Conservation (phyloP, 2,113 vertebrate species). For the Chaenocephalus aceratus region DNA sequence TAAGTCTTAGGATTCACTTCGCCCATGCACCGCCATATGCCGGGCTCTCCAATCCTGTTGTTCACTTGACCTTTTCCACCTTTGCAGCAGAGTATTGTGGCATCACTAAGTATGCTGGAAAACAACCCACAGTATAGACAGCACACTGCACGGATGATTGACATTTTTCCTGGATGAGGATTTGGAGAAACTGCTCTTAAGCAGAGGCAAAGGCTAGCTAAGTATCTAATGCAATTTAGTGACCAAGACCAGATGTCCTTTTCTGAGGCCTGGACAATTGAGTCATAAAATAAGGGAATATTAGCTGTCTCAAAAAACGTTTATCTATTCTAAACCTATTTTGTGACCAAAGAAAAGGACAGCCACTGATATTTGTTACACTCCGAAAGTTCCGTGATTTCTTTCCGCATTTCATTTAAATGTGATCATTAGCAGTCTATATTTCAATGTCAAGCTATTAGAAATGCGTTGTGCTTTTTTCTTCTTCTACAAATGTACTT, state of each 20-base stretch:
- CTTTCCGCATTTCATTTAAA: neutral
- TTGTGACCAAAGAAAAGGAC: constrained; percentile 37
- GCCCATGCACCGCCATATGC: constrained; percentile 69
- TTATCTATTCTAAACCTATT: constrained; percentile 35
- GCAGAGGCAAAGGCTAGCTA: constrained; percentile 47
- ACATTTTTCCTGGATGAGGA: constrained; percentile 22
- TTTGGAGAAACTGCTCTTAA: constrained; percentile 24
- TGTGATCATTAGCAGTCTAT: neutral
- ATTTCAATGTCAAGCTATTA: neutral
- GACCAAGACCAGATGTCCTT: constrained; percentile 18
- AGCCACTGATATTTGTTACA: constrained; percentile 7
- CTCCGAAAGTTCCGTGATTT: neutral
- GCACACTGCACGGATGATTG: neutral
- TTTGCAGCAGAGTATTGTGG: constrained; percentile 13
- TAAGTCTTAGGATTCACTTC: constrained; percentile 67
- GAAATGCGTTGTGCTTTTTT: neutral
- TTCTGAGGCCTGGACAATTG: neutral
- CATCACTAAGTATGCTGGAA: constrained; percentile 1
- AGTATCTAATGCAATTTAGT: constrained; percentile 45
- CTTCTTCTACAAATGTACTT: neutral
- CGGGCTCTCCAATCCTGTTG: constrained; percentile 55
- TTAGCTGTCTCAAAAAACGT: constrained; percentile 29
- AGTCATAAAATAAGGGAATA: neutral
- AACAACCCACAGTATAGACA: constrained; percentile 4
- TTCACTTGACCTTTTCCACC: constrained; percentile 61